These are phyloP conservation scores for Tachuris rubrigastra DNA, from an alignment of 2,113 vertebrate species.

Conservation along the genomic window DNA sequence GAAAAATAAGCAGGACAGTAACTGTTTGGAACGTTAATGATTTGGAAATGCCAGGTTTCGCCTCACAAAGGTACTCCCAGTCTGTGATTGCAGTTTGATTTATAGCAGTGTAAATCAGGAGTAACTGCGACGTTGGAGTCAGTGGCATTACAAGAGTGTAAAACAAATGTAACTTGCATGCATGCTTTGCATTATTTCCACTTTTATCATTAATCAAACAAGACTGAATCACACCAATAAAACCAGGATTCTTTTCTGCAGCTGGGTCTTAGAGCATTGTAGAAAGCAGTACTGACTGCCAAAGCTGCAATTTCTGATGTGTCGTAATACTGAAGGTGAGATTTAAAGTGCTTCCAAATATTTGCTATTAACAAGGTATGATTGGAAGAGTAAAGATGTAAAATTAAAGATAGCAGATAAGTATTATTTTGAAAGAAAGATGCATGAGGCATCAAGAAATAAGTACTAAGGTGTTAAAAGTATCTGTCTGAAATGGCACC, in stretches of 20 bases:
- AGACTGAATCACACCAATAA: neutral
- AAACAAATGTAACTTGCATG: neutral
- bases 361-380: neutral
- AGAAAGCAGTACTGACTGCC: neutral
- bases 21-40: neutral
- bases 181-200: neutral
- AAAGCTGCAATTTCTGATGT: neutral
- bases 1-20: neutral
- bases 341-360: neutral
- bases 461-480: neutral
- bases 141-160: neutral
- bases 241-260: neutral
- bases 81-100: neutral
- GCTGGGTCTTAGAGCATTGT: rapidly evolving
- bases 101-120: neutral
- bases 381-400: neutral
- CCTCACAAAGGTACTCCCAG: neutral
- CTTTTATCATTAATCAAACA: neutral
- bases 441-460: neutral
- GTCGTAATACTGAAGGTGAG: neutral
- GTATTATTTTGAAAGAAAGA: neutral
- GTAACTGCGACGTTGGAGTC: neutral
- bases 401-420: neutral
- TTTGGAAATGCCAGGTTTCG: neutral
- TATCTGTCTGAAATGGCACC: neutral